phyloP scores from a whole-genome alignment of 2,113 vertebrate species.

The Brachirus orientalis region DNA sequence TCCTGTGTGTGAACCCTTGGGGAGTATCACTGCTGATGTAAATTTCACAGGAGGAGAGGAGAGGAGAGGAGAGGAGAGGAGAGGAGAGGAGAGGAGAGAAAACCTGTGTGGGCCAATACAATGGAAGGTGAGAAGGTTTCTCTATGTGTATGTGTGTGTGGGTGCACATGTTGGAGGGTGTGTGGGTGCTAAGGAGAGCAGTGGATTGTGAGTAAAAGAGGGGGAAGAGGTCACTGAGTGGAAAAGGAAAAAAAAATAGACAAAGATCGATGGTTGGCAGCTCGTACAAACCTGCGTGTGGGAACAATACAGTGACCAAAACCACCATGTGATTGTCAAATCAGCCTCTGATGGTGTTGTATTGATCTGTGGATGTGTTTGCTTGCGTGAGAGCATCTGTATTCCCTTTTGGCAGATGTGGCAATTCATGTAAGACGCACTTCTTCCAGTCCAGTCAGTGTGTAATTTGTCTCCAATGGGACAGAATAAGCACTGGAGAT shows the following conservation, averaged over 20 bases:
- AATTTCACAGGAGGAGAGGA: slow-evolving; percentile 40
- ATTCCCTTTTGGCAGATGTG: slow-evolving; percentile 13
- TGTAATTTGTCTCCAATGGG: slow-evolving; percentile 1
- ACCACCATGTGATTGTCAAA: slow-evolving; percentile 37
- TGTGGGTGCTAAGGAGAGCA: slow-evolving; percentile 61
- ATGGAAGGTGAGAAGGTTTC: slow-evolving; percentile 65
- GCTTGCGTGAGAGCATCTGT: slow-evolving; percentile 29
- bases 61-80: slow-evolving; percentile 40
- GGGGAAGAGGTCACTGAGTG: slow-evolving; percentile 55
- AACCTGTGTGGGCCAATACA: slow-evolving; percentile 60
- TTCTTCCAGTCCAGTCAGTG: background rate
- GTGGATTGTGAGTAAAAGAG: slow-evolving; percentile 51
- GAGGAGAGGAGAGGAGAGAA: slow-evolving; percentile 46
- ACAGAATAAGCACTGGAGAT: background rate
- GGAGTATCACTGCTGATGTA: slow-evolving; percentile 47
- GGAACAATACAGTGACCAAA: slow-evolving; percentile 40
- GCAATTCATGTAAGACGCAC: background rate
- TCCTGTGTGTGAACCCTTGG: slow-evolving; percentile 36
- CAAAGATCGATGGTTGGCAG: slow-evolving; percentile 19
- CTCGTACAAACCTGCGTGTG: slow-evolving; percentile 36
- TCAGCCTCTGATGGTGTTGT: slow-evolving; percentile 26
- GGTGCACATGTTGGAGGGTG: slow-evolving; percentile 14
- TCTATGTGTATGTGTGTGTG: slow-evolving; percentile 22
- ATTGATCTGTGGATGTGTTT: slow-evolving; percentile 23
- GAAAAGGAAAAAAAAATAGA: slow-evolving; percentile 47